Conservation (phyloP, 2,888 invertebrate genomes). For the Tenthredo distinguenda region DNA sequence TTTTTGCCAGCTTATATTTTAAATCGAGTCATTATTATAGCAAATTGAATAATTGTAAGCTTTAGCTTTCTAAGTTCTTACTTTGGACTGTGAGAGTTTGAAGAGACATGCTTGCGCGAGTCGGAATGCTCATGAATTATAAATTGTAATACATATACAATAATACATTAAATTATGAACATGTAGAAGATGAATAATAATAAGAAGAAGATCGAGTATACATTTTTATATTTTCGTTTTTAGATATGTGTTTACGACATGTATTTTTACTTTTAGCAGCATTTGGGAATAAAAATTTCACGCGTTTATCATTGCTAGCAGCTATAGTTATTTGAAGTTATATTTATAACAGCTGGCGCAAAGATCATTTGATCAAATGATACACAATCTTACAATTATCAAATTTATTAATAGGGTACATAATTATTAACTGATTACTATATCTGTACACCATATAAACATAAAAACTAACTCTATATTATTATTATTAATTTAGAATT, state of each 20-base stretch:
- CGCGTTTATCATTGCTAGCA: constrained; percentile 60
- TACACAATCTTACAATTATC: constrained; percentile 59
- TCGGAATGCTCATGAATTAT: constrained; percentile 66
- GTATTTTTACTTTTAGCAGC: constrained; percentile 56
- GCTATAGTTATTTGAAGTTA: constrained; percentile 53
- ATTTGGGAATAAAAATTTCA: constrained; percentile 60
- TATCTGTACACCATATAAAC: constrained; percentile 48
- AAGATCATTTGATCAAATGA: constrained; percentile 62
- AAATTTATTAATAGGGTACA: constrained; percentile 59
- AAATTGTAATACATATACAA: constrained; percentile 61
- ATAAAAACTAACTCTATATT: constrained; percentile 60
- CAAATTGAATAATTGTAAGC: constrained; percentile 68
- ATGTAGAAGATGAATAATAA: constrained; percentile 60
- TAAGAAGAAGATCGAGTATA: not conserved
- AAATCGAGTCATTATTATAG: constrained; percentile 66
- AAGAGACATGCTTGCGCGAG: constrained; percentile 66
- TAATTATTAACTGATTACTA: constrained; percentile 50
- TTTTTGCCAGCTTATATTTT: constrained; percentile 62
- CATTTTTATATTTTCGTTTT: constrained; percentile 52
- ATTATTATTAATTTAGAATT: constrained; percentile 67
- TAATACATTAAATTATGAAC: constrained; percentile 64
- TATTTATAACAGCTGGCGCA: constrained; percentile 58
- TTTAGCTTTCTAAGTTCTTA: constrained; percentile 65
- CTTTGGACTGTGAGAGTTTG: constrained; percentile 63
- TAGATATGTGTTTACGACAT: constrained; percentile 36